phyloP scores from a whole-genome alignment of 2,797 vertebrate species.

The Aplochiton taeniatus region DNA sequence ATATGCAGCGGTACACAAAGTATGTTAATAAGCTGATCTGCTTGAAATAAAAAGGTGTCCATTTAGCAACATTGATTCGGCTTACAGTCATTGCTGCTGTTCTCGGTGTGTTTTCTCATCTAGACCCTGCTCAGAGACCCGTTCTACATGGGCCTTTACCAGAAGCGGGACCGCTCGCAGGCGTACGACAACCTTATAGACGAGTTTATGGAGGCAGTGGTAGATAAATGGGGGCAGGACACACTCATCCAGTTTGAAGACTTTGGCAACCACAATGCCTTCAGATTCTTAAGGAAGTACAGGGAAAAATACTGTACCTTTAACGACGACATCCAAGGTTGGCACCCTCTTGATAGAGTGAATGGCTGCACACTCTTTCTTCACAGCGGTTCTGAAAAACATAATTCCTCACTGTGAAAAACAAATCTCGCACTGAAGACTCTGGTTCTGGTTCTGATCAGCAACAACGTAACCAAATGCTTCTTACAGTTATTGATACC shows the following conservation, averaged over 20 bases:
- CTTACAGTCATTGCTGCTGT: too few relatives aligned
- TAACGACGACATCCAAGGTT: constrained; percentile 98
- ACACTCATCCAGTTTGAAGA: constrained; percentile 98
- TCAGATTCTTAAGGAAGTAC: constrained; percentile 92
- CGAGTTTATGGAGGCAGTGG: constrained; percentile 97
- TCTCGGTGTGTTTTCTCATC: not conserved
- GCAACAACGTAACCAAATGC: too few relatives aligned
- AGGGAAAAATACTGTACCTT: constrained; percentile 96
- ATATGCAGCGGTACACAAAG: too few relatives aligned
- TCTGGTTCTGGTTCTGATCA: too few relatives aligned
- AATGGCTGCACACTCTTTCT: not conserved
- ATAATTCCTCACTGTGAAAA: too few relatives aligned
- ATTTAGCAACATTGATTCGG: too few relatives aligned
- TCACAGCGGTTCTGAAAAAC: too few relatives aligned
- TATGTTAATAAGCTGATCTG: too few relatives aligned
- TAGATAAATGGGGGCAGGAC: constrained; percentile 91
- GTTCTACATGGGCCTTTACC: constrained; percentile 97
- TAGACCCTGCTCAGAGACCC: constrained; percentile 90
- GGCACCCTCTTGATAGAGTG: not conserved
- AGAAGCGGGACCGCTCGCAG: constrained; percentile 89
- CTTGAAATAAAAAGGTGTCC: too few relatives aligned
- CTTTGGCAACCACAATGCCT: constrained; percentile 98
- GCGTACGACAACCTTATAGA: constrained; percentile 95
- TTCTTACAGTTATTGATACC: too few relatives aligned
- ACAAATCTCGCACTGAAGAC: too few relatives aligned